Conservation (phyloP, 2,888 invertebrate species). For the Plebejus argus region DNA sequence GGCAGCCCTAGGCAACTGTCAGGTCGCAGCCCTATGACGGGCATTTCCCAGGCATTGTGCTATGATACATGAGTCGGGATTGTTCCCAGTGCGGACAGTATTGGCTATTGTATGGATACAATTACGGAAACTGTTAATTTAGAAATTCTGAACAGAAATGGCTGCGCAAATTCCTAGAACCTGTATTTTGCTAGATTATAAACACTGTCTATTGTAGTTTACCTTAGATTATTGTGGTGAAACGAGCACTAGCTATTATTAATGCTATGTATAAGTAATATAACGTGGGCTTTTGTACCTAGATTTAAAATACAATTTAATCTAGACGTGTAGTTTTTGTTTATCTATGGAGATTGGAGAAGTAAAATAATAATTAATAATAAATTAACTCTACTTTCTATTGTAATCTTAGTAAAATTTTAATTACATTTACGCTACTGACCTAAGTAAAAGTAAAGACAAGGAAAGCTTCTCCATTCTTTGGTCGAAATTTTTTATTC, state of each 20-base stretch:
- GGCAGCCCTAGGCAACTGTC: not conserved
- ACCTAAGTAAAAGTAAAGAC: no score
- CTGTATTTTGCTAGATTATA: not conserved
- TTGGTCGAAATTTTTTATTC: no score
- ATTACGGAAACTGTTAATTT: constrained; percentile 7
- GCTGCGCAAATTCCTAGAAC: not conserved
- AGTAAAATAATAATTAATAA: no score
- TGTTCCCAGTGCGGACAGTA: not conserved
- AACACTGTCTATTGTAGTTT: not conserved
- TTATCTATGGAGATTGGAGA: no score
- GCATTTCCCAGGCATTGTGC: constrained; percentile 2
- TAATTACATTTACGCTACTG: no score
- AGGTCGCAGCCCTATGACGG: constrained; percentile 2
- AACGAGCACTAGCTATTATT: not conserved
- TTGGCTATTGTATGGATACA: constrained; percentile 1
- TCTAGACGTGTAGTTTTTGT: not conserved
- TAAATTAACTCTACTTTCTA: no score
- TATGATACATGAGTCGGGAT: not conserved
- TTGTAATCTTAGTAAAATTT: no score
- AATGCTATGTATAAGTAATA: no score
- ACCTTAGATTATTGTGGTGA: not conserved
- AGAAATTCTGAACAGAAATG: not conserved
- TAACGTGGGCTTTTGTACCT: no score
- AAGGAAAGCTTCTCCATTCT: no score
- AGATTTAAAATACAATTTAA: not conserved